Percentiles rank a stretch among this genome's conserved stretches.
phyloP scores from a whole-genome alignment of 2,113 vertebrate species.

The Dicerorhinus sumatrensis region DNA sequence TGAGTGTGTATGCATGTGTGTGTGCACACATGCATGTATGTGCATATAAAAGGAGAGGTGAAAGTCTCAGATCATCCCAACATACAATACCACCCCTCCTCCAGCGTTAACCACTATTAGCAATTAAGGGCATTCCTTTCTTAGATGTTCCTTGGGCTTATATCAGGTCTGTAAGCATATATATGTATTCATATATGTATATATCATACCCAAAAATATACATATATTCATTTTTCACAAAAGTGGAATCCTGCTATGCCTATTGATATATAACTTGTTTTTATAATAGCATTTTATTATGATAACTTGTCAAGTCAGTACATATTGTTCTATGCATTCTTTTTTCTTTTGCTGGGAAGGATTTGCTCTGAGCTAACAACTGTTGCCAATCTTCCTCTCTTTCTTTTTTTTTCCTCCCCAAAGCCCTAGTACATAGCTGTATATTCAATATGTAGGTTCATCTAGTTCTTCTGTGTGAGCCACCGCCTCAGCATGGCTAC shows the following conservation, averaged over 20 bases:
- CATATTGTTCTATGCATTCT: not conserved
- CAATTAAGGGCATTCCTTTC: not conserved
- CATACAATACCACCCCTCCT: not conserved
- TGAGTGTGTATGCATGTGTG: not conserved
- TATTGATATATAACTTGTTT: constrained; percentile 8
- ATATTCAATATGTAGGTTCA: too few relatives aligned
- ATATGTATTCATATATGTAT: not conserved
- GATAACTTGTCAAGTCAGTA: constrained; percentile 1
- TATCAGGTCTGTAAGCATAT: not conserved
- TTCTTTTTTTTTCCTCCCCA: too few relatives aligned
- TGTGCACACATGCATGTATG: not conserved
- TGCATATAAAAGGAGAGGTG: not conserved
- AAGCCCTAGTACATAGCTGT: too few relatives aligned
- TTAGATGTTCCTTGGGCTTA: not conserved
- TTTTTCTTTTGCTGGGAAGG: not conserved
- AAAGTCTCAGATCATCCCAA: not conserved
- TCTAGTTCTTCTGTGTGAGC: too few relatives aligned
- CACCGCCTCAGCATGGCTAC: too few relatives aligned
- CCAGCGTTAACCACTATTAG: not conserved
- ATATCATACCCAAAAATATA: not conserved
- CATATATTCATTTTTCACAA: constrained; percentile 29
- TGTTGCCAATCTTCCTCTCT: too few relatives aligned
- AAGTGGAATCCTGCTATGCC: not conserved
- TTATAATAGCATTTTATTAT: constrained; percentile 11
- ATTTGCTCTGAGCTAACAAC: too few relatives aligned